phyloP scores from a whole-genome alignment of 1,140 invertebrate genomes.

The Drosophila malerkotliana region DNA sequence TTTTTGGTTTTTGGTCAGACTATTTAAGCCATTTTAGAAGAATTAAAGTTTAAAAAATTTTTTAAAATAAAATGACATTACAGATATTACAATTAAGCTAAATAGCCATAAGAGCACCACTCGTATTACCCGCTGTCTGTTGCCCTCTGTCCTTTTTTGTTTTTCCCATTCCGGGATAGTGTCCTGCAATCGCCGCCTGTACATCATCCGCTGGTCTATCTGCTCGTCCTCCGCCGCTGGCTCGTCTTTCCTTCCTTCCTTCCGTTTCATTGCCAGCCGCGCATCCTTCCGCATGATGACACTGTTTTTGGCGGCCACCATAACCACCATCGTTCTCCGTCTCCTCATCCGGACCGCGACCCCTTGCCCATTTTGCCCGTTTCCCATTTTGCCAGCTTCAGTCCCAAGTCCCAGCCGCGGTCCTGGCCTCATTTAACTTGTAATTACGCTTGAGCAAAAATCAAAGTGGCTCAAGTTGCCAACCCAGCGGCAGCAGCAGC shows the following conservation, averaged over 20 bases:
- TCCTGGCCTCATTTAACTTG: conserved; percentile 81
- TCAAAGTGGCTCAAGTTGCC: conserved; percentile 82
- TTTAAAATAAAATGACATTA: no score
- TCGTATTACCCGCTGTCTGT: not conserved
- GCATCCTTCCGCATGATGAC: conserved; percentile 80
- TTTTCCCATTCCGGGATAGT: conserved; percentile 15
- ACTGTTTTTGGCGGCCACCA: conserved; percentile 76
- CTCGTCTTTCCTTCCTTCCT: conserved; percentile 69
- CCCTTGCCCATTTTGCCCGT: conserved; percentile 30
- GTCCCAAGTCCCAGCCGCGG: conserved; percentile 49
- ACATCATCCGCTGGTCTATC: conserved; percentile 66
- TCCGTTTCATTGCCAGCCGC: conserved; percentile 81
- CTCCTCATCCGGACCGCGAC: not conserved
- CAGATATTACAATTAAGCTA: not conserved
- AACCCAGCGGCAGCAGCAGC: conserved; percentile 22
- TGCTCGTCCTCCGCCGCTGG: conserved; percentile 46
- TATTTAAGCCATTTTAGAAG: no score
- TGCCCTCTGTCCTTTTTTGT: conserved; percentile 2
- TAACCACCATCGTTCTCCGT: conserved; percentile 16
- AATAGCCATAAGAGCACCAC: conserved; percentile 7
- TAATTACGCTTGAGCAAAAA: conserved; percentile 83
- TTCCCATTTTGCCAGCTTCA: conserved; percentile 29
- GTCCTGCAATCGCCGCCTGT: conserved; percentile 74
- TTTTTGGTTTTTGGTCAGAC: no score
- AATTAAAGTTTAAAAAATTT: no score